Conservation (phyloP, 2,113 vertebrate genomes). For the Brachyhypopomus gauderio region DNA sequence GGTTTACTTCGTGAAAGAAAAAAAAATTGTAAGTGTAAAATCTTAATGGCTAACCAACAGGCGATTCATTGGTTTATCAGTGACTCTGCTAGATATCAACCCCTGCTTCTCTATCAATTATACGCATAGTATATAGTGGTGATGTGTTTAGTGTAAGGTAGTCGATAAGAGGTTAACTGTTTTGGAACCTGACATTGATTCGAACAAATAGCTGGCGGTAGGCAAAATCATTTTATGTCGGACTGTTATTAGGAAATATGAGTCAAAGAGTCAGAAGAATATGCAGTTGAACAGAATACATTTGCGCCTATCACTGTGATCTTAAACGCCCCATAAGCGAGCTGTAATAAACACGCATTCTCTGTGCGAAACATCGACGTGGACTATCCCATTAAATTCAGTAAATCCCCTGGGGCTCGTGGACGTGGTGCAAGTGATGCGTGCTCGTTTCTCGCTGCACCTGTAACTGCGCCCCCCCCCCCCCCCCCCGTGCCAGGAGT, state of each 20-base stretch:
- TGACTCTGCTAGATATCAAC: too few species aligned
- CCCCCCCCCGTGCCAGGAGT: background rate
- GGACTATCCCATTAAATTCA: background rate
- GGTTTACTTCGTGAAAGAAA: too few species aligned
- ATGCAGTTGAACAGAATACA: background rate
- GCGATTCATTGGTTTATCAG: too few species aligned
- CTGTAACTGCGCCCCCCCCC: conserved; percentile 63
- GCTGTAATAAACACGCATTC: background rate
- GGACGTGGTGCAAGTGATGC: conserved; percentile 64
- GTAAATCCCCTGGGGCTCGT: conserved; percentile 19
- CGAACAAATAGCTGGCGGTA: background rate
- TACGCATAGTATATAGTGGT: too few species aligned
- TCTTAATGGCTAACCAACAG: too few species aligned
- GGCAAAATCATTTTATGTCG: conserved; percentile 40
- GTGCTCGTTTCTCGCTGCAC: conserved; percentile 68
- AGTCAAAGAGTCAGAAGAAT: too few species aligned
- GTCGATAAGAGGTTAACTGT: conserved; percentile 31
- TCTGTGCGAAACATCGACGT: background rate
- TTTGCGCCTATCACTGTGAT: background rate
- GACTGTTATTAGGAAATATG: too few species aligned
- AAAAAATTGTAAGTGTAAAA: too few species aligned
- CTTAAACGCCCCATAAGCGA: background rate
- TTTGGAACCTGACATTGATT: conserved; percentile 18
- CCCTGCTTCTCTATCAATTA: too few species aligned
- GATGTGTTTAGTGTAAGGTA: background rate